phyloP scores from a whole-genome alignment of 2,888 invertebrate genomes.

The Chesias legatella region DNA sequence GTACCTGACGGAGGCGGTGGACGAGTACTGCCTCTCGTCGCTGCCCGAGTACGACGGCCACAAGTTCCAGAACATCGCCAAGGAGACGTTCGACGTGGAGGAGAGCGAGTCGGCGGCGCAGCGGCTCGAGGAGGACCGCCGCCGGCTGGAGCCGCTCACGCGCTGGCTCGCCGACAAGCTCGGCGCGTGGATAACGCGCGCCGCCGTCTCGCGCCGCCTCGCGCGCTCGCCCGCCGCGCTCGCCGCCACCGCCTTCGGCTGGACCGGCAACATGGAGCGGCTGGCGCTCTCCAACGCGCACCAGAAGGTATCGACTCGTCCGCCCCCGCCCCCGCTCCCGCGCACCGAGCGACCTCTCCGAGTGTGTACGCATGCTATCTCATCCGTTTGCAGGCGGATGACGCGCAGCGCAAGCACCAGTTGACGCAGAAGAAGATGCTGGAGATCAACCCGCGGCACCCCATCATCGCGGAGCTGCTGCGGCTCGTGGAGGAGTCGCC shows the following conservation, averaged over 20 bases:
- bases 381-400: conserved; percentile 86
- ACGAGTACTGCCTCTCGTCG: conserved; percentile 97
- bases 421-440: conserved; percentile 96
- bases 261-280: conserved; percentile 99
- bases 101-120: conserved; percentile 86
- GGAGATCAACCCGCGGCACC: conserved; percentile 98
- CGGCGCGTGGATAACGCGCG: conserved; percentile 18
- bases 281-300: conserved; percentile 97
- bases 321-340: neutral
- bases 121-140: conserved; percentile 87
- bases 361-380: too few species aligned
- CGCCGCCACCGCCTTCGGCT: conserved; percentile 97
- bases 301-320: conserved; percentile 84
- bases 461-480: conserved; percentile 93
- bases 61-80: conserved; percentile 99
- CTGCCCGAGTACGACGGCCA: conserved; percentile 99
- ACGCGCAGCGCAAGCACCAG: conserved; percentile 93
- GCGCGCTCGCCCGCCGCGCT: conserved; percentile 93
- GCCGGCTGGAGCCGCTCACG: conserved; percentile 92
- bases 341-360: conserved; percentile 17
- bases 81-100: conserved; percentile 95
- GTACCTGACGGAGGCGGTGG: conserved; percentile 96
- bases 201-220: conserved; percentile 51
- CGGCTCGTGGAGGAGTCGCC: conserved; percentile 87
- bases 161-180: conserved; percentile 18